Base-by-base conservation (phyloP, 2,113 vertebrate species). In the Epinephelus moara region DNA sequence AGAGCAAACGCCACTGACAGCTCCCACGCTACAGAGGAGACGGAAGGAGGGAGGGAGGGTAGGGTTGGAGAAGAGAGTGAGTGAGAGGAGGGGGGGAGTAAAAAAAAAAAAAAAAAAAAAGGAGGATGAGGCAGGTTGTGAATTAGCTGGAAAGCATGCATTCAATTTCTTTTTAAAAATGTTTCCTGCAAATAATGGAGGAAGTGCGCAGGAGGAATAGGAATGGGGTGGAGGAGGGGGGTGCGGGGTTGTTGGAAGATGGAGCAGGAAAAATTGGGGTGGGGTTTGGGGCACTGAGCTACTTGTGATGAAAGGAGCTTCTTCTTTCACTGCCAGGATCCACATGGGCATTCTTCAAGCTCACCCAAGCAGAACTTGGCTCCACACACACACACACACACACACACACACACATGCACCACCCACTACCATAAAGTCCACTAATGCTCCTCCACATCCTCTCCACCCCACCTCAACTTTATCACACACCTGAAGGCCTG, bases 301-400 rank as follows among this genome's bases (percentile, higher is more conserved):
- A 57, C 80, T 87, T 27, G 75, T 89, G 92, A 93, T 95, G 94
- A 95, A 95, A 95, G 90, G 82, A 85, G 67, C 78, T 90, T 80
- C 88, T 92, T 93, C 79, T 90, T 87, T 90, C 71, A 76, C 81
- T 67, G 73, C 82, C 80, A 85, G 87, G 88, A 90, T 93, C 91
- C 92, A 90, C 90, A 90, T 80, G 72, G 72, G 84, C 90, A 96
- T 96, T 95, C 94, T 95, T 95, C 92, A 92, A 84, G 94, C 90
- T 96, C 91, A 91, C 88, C 93, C 90, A 88, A 95, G 94, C 93
- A 94, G 90, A 95, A 95, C 94, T 84, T 64, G 23, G 70, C 72
- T 45, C 25, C 79, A 47, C 69, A 64, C 70, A 75, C 72, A 73
- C 79, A 68, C 59, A 62, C 74, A 71, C 70, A 72, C 47, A 63